phyloP scores from a whole-genome alignment of 2,113 vertebrate species.

The Tricholaema leucomelas region DNA sequence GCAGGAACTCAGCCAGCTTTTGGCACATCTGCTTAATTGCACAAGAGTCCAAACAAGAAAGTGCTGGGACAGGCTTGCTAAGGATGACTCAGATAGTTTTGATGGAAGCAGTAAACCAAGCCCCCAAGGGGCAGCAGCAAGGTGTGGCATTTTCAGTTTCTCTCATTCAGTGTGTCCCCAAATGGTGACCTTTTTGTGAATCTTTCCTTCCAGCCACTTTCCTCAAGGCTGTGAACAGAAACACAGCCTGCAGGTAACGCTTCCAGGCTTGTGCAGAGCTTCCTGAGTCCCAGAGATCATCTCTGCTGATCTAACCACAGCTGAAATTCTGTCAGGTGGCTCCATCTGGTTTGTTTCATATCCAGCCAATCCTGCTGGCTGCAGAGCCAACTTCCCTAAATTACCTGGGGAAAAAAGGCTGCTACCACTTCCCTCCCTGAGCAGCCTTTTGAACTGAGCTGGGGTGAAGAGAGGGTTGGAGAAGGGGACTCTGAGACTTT shows the following conservation, averaged over 20 bases:
- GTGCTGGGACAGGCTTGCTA: not conserved
- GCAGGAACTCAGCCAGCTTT: not conserved
- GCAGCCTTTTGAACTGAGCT: not conserved
- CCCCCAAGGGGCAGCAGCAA: not conserved
- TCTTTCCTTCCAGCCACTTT: not conserved
- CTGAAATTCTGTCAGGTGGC: not conserved
- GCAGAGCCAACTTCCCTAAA: not conserved
- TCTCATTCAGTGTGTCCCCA: not conserved
- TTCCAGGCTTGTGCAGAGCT: not conserved
- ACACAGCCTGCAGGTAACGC: not conserved
- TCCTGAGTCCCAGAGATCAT: not conserved
- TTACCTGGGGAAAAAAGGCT: not conserved
- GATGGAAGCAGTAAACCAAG: not conserved
- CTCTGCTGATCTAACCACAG: not conserved
- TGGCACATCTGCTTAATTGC: slow-evolving; percentile 4
- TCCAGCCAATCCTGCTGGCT: not conserved
- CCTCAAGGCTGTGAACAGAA: not conserved
- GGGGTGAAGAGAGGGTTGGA: not conserved
- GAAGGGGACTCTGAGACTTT: too few species aligned
- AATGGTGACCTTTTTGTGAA: not conserved
- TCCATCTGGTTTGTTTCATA: accelerated
- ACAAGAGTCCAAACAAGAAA: not conserved
- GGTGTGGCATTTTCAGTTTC: not conserved
- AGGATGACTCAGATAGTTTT: slow-evolving; percentile 27
- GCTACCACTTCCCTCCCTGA: not conserved